Conservation (phyloP, 2,888 invertebrate genomes). For the Ormia ochracea region DNA sequence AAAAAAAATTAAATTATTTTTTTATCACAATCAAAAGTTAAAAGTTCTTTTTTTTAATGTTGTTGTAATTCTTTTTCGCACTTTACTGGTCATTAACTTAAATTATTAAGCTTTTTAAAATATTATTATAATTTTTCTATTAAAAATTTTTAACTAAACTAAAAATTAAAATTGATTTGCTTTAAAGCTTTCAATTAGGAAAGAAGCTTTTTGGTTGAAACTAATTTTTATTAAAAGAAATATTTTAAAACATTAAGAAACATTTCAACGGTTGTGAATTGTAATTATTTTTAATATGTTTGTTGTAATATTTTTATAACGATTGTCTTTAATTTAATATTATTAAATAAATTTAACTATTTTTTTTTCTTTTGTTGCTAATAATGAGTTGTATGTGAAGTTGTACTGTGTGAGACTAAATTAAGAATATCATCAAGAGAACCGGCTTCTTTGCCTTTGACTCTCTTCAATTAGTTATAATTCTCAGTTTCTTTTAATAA, state of each 20-base stretch:
- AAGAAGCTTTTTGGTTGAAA: neutral
- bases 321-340: constrained; percentile 39
- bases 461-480: neutral
- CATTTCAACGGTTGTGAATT: neutral
- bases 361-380: neutral
- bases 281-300: constrained; percentile 1
- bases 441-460: neutral
- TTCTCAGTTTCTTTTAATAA: neutral
- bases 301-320: constrained; percentile 13
- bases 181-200: neutral
- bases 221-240: neutral
- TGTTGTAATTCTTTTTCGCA: too few relatives aligned
- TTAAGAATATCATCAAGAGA: neutral
- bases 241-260: neutral
- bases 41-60: neutral
- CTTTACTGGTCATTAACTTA: too few relatives aligned
- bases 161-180: neutral
- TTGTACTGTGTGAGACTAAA: constrained; percentile 8
- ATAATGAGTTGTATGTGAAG: neutral
- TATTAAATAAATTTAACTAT: constrained; percentile 17
- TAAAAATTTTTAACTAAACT: neutral
- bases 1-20: constrained; percentile 18
- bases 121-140: neutral
- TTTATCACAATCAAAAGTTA: constrained; percentile 45
- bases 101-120: neutral